Base-by-base conservation (phyloP, 2,113 vertebrate genomes). In the Megaceryle torquata region DNA sequence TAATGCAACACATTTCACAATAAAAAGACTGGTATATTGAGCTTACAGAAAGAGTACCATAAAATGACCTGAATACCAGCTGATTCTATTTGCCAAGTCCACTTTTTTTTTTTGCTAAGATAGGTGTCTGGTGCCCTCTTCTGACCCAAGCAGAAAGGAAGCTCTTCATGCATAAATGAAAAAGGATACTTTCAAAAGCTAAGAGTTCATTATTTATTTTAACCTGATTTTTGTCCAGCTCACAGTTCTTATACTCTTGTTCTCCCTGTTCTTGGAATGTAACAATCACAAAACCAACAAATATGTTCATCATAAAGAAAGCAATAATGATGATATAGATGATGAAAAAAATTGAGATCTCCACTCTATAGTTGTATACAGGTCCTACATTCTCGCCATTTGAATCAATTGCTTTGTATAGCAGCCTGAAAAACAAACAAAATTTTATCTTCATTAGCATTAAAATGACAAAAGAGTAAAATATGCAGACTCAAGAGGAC, bases 301-400 rank as follows among this genome's bases (percentile, higher is more conserved):
- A 99, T 98, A 99, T 99, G 97, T 99, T 99, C 99, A 99, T 99
- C 99, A 99, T 99, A 96, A 99, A 99, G 98, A 99, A 99, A 75
- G 99, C 99, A 14, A 99, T 99, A 91, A 99, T 99, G 98, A 99
- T 99, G 98, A 99, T 99, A 97, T 99, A 99, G 98, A 99, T 99
- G 97, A 99, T 99, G 97, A 99, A 99, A 96, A 99, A 99, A 97
- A 99, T 99, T 13, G 99, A 99, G 93, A 99, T 99, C 96, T 99
- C 99, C 96, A 99, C 99, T 3, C 99, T 98, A 54, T 99, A 98
- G 98, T 99, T 99, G 98, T 99, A 99, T 64, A 99, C 98, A 15
- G 99, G 99, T 39, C 99, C 99, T 5, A 99, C 93, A 26, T 99
- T 99, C 97, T 99, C 99, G 44, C 98, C 98, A 53, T 99, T 99